Base-by-base conservation (phyloP, 2,113 vertebrate species). In the Okapia johnstoni region DNA sequence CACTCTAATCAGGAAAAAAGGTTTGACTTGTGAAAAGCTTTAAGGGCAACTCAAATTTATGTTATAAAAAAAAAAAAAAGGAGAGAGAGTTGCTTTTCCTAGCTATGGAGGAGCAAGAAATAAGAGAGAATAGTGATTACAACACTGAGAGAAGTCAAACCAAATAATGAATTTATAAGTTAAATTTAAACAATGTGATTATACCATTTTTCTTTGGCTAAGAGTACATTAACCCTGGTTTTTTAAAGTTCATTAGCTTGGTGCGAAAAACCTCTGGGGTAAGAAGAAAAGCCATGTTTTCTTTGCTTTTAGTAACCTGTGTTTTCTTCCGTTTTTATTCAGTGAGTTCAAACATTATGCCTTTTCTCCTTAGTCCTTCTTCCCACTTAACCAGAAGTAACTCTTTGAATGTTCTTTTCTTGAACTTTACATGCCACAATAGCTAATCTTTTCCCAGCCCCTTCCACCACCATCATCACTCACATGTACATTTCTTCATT, bases 71-170 rank as follows among this genome's bases (percentile, higher is more conserved):
- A 70, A 90, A 87, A 90, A 76, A 26, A 66, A 57, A 84, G 54
- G 26, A 94, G 13, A 9, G 6, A 63, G 76, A 52, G 12, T 92
- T 92, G 54, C 48, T 95, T 96, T 83, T 86, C 19, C 36, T 86
- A 36, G 43, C 26, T 61, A 93, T 70, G n/a, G 16, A 90, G 54
- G 87, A 61, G 50, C 26, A 85, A 91, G 43, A 63, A 63, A 86
- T 50, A 81, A 89, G 7, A 15, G 26, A 19, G 15, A 7, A 54
- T 48, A 55, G 30, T 79, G 36, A 93, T 19, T 70, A 83, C 28
- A 89, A 76, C 54, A 83, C 13, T 84, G 33, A 95, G 76, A 93
- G 80, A 94, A 79, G n/a, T 73, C 23, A 95, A 93, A 96, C 26
- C 55, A 93, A 94, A 55, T 88, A 66, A n/a, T 90, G 60, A 89